Percentiles rank a stretch among this genome's conserved stretches.
phyloP scores from a whole-genome alignment of 1,140 invertebrate genomes.

The Eubasilissa regina region DNA sequence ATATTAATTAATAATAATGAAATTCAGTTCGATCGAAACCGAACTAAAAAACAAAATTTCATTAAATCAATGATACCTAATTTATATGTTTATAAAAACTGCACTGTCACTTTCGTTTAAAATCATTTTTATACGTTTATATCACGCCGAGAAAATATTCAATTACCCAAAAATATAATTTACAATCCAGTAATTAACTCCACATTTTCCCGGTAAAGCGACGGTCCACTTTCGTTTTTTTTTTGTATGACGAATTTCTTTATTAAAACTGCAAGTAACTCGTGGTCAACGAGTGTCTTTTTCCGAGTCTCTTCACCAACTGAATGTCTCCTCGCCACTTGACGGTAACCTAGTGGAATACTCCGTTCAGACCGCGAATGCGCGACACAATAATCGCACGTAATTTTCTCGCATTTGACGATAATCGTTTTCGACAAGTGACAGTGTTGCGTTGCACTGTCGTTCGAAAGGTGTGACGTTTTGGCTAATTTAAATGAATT shows the following conservation, averaged over 20 bases:
- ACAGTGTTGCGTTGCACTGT: background rate
- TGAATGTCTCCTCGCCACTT: constrained; percentile 3
- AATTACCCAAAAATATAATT: constrained; percentile 8
- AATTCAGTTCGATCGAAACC: too few species aligned
- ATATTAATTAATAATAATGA: too few species aligned
- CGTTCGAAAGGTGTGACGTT: constrained; percentile 25
- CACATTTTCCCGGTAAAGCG: background rate
- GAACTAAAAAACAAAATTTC: too few species aligned
- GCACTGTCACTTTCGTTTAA: constrained; percentile 11
- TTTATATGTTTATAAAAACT: background rate
- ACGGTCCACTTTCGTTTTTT: constrained; percentile 24
- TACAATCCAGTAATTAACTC: constrained; percentile 1
- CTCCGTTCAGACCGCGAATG: background rate
- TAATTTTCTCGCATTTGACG: background rate
- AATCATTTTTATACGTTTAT: background rate
- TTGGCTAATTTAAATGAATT: background rate
- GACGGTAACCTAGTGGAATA: background rate
- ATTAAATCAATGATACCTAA: too few species aligned
- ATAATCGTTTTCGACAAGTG: background rate
- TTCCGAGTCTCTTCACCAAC: constrained; percentile 23
- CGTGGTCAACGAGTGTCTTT: constrained; percentile 16
- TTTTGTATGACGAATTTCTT: background rate
- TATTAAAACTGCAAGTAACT: background rate
- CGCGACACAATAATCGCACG: background rate
- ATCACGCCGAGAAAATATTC: background rate